Conservation (phyloP, 2,113 vertebrate genomes). For the Paedocypris sp. region DNA sequence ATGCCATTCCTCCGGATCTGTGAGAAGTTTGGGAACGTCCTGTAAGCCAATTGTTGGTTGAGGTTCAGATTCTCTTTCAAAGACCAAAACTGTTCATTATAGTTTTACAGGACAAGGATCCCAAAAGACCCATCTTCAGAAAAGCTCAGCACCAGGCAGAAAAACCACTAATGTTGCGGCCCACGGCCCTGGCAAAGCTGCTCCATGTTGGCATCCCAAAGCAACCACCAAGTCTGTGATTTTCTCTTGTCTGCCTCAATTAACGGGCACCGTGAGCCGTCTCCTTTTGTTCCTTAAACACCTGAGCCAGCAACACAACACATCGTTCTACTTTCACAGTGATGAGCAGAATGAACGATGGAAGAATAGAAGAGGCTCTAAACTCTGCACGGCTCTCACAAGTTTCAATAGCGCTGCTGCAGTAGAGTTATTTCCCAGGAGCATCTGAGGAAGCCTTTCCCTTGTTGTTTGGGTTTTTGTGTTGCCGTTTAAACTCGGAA, state of each 20-base stretch:
- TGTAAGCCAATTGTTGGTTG: no score
- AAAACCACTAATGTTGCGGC: neutral
- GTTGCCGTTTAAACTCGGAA: conserved; percentile 50
- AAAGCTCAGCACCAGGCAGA: neutral
- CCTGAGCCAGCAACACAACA: conserved; percentile 18
- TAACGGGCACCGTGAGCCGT: conserved; percentile 13
- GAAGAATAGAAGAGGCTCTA: conserved; percentile 38
- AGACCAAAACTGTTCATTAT: no score
- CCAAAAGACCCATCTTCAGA: neutral
- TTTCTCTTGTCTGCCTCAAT: conserved; percentile 25
- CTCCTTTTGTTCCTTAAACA: conserved; percentile 22
- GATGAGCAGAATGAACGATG: conserved; percentile 44
- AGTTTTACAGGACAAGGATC: neutral
- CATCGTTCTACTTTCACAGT: conserved; percentile 24
- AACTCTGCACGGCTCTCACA: conserved; percentile 43
- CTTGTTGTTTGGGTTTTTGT: conserved; percentile 42
- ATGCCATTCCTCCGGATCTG: no score
- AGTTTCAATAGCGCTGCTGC: conserved; percentile 41
- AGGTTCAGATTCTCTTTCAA: no score
- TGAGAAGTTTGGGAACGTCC: no score
- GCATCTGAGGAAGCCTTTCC: conserved; percentile 38
- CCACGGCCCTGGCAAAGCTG: neutral
- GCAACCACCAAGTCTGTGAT: conserved; percentile 18
- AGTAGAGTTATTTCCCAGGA: conserved; percentile 55
- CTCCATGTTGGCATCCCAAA: conserved; percentile 4